Conservation (phyloP, 2,113 vertebrate species). For the Chamaetylas fuelleborni region DNA sequence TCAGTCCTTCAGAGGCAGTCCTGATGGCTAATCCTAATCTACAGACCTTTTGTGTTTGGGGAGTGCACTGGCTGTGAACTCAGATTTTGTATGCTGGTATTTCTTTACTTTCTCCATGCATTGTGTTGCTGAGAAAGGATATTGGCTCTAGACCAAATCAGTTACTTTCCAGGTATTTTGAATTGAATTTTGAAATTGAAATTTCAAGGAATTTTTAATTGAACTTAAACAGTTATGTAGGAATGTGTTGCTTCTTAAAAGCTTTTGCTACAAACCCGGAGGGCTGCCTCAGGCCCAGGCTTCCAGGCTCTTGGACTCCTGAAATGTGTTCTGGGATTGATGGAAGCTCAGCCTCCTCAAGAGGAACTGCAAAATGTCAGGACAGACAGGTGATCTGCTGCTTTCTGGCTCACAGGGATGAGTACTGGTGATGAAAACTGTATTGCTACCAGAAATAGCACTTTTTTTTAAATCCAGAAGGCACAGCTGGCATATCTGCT, state of each 20-base stretch:
- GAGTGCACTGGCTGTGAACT: background rate
- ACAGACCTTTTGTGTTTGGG: background rate
- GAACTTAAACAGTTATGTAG: background rate
- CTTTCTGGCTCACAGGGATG: background rate
- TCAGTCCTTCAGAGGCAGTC: background rate
- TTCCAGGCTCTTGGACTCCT: background rate
- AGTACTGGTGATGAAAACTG: background rate
- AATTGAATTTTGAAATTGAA: background rate
- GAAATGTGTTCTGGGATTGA: background rate
- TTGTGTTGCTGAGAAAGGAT: background rate
- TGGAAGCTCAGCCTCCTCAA: background rate
- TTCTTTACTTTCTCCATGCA: background rate
- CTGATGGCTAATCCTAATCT: background rate
- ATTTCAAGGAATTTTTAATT: background rate
- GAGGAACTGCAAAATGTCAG: background rate
- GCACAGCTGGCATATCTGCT: background rate
- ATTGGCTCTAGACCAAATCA: background rate
- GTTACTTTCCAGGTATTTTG: background rate
- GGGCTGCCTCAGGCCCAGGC: background rate
- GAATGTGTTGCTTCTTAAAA: background rate
- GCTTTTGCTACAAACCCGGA: background rate
- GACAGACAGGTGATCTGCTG: background rate
- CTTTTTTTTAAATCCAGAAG: background rate
- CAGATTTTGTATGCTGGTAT: background rate
- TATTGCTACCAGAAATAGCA: background rate